Evolutionary conservation across 2,888 invertebrate species (phyloP).

Genomic region (Lampropteryx suffumata): DNA sequence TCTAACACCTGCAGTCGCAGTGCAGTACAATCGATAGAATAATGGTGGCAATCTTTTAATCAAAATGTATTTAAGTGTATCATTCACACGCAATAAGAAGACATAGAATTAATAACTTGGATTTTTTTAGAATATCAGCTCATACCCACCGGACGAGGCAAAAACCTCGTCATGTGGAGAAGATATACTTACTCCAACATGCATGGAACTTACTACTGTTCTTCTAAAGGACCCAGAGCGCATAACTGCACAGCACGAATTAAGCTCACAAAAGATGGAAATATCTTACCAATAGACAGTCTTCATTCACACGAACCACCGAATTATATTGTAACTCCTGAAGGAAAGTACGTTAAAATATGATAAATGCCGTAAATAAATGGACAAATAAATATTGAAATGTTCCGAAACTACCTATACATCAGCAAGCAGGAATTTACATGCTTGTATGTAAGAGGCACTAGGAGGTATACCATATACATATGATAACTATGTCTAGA

Average conservation of each 20-base stretch:
- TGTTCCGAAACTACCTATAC: no score
- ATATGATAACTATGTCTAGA: no score
- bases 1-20: no score
- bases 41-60: no score
- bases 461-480: no score
- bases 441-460: no score
- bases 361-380: not conserved
- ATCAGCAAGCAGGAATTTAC: no score
- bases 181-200: conserved; percentile 7
- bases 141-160: conserved; percentile 4
- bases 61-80: no score
- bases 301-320: conserved; percentile 3
- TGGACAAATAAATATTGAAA: no score
- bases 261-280: not conserved
- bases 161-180: not conserved
- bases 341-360: conserved; percentile 1
- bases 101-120: no score
- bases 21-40: no score
- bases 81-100: no score
- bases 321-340: not conserved
- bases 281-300: not conserved
- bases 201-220: conserved; percentile 1
- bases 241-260: conserved; percentile 3
- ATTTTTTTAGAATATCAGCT: conserved; percentile 6
- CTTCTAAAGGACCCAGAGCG: not conserved